Base-by-base conservation (phyloP, 53 echinoderm and acorn worm genomes). In the Zoroaster sp. region DNA sequence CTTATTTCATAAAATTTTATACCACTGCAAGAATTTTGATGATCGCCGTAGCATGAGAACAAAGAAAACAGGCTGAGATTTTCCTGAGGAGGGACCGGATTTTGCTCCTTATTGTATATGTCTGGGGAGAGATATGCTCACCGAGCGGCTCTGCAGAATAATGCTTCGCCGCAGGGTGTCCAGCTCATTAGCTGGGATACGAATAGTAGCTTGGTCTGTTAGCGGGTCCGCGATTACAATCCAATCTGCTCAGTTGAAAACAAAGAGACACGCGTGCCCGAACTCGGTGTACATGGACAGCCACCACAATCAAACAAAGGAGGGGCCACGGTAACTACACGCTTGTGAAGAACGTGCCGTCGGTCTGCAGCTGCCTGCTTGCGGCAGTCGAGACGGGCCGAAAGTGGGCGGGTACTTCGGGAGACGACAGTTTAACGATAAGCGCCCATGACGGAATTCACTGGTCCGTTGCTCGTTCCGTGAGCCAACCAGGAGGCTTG, bases 21-120 rank as follows among this genome's bases (percentile, higher is more conserved):
- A 89, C 82, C 90, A 78, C 73, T 82, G 90, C 73, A 89, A 89
- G 90, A 89, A 89, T 89, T 89, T 89, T 80, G 82, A 89, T 89
- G 90, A 51, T 85, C 85, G 69, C 85, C 71, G 70, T 70, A 31
- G 85, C 85, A 51, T 37, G 85, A 71, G 85, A 85, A 85, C 85
- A 85, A 85, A 85, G 85, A 67, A 69, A 83, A 69, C 85, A 70
- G 85, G 71, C 85, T 39, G 85, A 85, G 85, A 85, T 85, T 83
- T 85, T 40, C 47, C 49, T 70, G 34, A 85, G 85, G 85, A 47
- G 71, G 78, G 30, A 15, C 46, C 42, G 67, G 42, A 41, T 82
- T 80, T 67, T 68, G 23, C 40, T 59, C 3, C 25, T 17, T 38
- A 23, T 4, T 43, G 74, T 41, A 40, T 85, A n/a, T 79, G 35